These are phyloP conservation scores for Actinernus sp. DNA, from an alignment of 92 coral and sea anemone species.

Conservation along the genomic window DNA sequence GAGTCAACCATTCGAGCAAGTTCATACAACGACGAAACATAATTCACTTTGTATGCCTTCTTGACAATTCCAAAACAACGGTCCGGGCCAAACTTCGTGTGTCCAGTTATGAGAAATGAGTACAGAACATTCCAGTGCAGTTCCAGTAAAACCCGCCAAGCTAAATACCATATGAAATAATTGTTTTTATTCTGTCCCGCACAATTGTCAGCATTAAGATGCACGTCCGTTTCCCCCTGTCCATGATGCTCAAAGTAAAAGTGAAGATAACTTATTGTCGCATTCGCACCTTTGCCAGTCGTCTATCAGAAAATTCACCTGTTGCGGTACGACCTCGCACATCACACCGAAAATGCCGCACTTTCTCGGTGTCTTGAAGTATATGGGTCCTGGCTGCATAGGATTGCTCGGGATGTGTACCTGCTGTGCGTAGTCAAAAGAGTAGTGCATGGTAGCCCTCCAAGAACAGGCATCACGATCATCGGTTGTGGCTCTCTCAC, in stretches of 20 bases:
- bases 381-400: conserved; percentile 41
- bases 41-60: conserved; percentile 29
- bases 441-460: conserved; percentile 37
- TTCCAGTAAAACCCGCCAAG: too few relatives aligned
- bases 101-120: conserved; percentile 59
- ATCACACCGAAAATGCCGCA: too few relatives aligned
- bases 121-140: conserved; percentile 19
- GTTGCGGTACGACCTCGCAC: too few relatives aligned
- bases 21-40: conserved; percentile 43
- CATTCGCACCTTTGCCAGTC: too few relatives aligned
- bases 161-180: too few relatives aligned
- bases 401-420: conserved; percentile 44
- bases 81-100: conserved; percentile 63
- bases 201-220: too few relatives aligned
- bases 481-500: background rate
- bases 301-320: too few relatives aligned
- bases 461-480: conserved; percentile 21
- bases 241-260: too few relatives aligned
- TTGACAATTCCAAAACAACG: conserved; percentile 61
- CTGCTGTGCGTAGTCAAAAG: conserved; percentile 59
- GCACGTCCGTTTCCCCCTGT: too few relatives aligned
- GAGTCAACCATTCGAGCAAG: conserved; percentile 26
- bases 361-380: conserved; percentile 7
- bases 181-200: too few relatives aligned
- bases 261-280: too few relatives aligned